Conservation (phyloP, 2,888 invertebrate genomes). For the Buathra laborator region DNA sequence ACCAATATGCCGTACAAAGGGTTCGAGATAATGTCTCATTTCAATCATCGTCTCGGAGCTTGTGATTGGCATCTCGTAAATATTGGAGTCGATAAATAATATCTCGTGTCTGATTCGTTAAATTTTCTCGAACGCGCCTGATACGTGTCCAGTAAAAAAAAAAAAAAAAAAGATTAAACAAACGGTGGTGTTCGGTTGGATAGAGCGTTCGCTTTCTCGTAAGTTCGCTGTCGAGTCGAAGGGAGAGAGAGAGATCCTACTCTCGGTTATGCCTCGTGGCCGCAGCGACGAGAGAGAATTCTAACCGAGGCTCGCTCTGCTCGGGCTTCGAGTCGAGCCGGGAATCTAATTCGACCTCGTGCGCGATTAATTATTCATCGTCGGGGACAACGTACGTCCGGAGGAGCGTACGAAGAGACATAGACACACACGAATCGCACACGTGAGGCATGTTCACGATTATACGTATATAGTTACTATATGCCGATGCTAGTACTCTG, state of each 20-base stretch:
- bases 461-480: background rate
- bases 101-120: background rate
- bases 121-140: conserved; percentile 3
- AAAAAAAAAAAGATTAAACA: conserved; percentile 7
- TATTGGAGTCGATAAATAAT: background rate
- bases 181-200: conserved; percentile 1
- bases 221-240: conserved; percentile 3
- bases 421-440: conserved; percentile 21
- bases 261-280: conserved; percentile 17
- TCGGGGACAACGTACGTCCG: conserved; percentile 67
- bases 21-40: background rate
- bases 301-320: conserved; percentile 40
- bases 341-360: conserved; percentile 69
- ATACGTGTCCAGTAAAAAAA: conserved; percentile 7
- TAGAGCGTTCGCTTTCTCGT: conserved; percentile 33
- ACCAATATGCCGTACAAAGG: background rate
- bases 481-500: background rate
- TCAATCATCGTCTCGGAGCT: conserved; percentile 1
- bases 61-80: conserved; percentile 5
- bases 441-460: background rate
- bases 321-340: conserved; percentile 50
- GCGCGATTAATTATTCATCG: conserved; percentile 71
- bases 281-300: conserved; percentile 22
- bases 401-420: conserved; percentile 50
- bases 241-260: background rate